phyloP scores from a whole-genome alignment of 2,888 invertebrate genomes.

The Microctonus brassicae region DNA sequence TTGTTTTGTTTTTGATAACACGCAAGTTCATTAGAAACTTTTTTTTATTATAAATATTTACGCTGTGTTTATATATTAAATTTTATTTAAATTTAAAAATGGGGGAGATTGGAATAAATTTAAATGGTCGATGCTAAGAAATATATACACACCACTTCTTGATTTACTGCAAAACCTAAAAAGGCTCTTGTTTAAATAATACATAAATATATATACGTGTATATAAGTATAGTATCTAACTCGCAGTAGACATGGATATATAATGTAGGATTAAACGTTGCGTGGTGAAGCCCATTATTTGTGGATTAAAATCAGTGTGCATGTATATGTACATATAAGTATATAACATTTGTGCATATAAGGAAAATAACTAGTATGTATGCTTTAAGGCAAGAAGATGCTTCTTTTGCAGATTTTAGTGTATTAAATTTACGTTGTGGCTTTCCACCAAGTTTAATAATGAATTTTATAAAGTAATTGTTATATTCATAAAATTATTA shows the following conservation, averaged over 20 bases:
- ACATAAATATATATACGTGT: too few relatives aligned
- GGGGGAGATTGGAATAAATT: neutral
- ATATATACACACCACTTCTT: neutral
- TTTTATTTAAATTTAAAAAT: neutral
- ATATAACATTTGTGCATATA: neutral
- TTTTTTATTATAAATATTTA: neutral
- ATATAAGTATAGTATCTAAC: neutral
- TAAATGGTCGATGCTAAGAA: neutral
- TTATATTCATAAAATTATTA: neutral
- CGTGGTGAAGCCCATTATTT: slow-evolving; percentile 52
- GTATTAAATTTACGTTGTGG: neutral
- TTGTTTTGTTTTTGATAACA: neutral
- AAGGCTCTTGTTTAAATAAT: neutral
- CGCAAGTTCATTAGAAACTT: neutral
- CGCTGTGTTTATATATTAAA: neutral
- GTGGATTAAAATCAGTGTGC: slow-evolving; percentile 49
- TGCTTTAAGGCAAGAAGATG: neutral
- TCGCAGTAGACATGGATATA: slow-evolving; percentile 27
- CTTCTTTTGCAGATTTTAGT: neutral
- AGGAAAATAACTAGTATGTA: neutral
- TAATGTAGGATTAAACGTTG: slow-evolving; percentile 53
- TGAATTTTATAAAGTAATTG: neutral
- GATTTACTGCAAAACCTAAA: neutral
- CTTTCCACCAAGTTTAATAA: neutral
- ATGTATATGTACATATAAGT: neutral